These are phyloP conservation scores for Ceriagrion tenellum DNA, from an alignment of 2,888 invertebrate genomes.

Conservation along the genomic window DNA sequence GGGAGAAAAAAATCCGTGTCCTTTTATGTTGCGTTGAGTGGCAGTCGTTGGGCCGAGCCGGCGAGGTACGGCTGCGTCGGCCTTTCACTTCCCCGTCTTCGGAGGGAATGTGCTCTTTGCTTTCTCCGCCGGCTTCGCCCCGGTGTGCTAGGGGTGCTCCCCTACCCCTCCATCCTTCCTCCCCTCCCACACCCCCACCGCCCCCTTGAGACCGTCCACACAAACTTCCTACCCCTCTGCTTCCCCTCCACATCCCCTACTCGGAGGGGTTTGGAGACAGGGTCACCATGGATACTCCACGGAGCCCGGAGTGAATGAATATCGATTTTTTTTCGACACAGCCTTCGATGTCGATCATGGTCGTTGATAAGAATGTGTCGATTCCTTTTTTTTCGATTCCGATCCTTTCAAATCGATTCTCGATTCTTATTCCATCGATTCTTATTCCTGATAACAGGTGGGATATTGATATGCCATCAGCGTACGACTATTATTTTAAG, in stretches of 20 bases:
- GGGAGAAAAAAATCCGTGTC: not conserved
- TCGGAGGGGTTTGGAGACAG: not conserved
- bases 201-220: not conserved
- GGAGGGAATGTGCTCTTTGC: not conserved
- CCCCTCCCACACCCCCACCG: too few species aligned
- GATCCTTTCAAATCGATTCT: too few species aligned
- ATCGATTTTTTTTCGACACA: too few species aligned
- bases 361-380: too few species aligned
- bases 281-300: not conserved
- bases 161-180: not conserved
- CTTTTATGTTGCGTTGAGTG: not conserved
- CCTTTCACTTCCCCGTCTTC: conserved; percentile 9
- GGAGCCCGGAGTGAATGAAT: not conserved
- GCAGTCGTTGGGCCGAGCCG: not conserved
- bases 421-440: too few species aligned
- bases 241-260: not conserved
- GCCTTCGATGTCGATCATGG: too few species aligned
- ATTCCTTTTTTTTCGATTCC: too few species aligned
- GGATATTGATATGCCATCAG: too few species aligned
- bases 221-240: not conserved
- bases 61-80: not conserved
- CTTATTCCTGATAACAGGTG: too few species aligned
- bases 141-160: not conserved
- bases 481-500: too few species aligned
- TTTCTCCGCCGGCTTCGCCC: not conserved